Conservation (phyloP, 2,888 invertebrate genomes). For the Linyphia triangularis region DNA sequence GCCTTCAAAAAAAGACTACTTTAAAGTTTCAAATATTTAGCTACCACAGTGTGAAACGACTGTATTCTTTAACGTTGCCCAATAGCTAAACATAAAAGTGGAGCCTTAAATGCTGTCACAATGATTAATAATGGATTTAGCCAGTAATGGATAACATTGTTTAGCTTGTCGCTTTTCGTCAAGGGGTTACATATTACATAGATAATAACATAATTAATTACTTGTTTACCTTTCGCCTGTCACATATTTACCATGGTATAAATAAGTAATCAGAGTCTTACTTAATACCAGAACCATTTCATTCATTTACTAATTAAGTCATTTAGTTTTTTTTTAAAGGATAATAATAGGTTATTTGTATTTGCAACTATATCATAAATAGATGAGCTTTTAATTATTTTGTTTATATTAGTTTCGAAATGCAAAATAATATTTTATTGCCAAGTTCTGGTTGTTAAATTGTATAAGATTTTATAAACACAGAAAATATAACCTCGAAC, state of each 20-base stretch:
- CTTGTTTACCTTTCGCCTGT: slow-evolving; percentile 51
- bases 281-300: not conserved
- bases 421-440: too few species aligned
- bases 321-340: too few species aligned
- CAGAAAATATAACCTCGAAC: too few species aligned
- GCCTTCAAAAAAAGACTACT: slow-evolving; percentile 19
- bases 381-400: too few species aligned
- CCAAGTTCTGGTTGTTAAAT: too few species aligned
- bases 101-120: slow-evolving; percentile 39
- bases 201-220: slow-evolving; percentile 71
- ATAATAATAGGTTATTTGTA: too few species aligned
- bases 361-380: too few species aligned
- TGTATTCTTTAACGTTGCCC: slow-evolving; percentile 15
- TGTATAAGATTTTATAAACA: too few species aligned
- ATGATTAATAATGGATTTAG: slow-evolving; percentile 68
- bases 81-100: slow-evolving; percentile 29
- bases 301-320: slow-evolving; percentile 25
- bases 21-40: slow-evolving; percentile 24
- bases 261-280: slow-evolving; percentile 14
- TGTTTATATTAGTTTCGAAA: too few species aligned
- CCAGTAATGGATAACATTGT: slow-evolving; percentile 67
- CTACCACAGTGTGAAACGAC: slow-evolving; percentile 23
- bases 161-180: slow-evolving; percentile 34
- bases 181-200: slow-evolving; percentile 63
- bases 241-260: slow-evolving; percentile 28